These are phyloP conservation scores for Eriosoma lanigerum DNA, from an alignment of 1,140 invertebrate species.

Conservation along the genomic window DNA sequence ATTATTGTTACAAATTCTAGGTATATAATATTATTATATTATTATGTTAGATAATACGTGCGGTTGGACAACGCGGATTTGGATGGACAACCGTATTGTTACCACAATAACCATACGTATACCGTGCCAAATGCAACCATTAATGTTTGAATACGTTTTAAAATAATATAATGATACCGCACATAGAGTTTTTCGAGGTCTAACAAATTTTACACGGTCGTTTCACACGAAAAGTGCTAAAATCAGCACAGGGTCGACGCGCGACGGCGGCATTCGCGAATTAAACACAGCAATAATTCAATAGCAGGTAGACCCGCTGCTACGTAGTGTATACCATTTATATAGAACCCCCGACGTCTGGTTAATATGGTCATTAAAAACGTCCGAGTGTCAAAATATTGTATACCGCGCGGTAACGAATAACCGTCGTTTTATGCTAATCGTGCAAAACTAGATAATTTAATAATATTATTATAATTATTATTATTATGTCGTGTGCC, in stretches of 20 bases:
- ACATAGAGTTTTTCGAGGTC: neutral
- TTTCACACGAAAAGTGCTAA: constrained; percentile 43
- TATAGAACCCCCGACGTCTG: neutral
- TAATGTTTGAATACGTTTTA: neutral
- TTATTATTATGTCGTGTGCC: neutral
- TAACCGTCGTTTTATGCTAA: constrained; percentile 41
- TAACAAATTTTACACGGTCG: constrained; percentile 39
- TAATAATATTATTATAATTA: neutral
- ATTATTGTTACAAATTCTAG: too few species aligned
- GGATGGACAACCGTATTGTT: neutral
- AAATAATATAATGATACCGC: too few species aligned
- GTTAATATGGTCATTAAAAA: constrained; percentile 32
- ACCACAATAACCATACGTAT: neutral
- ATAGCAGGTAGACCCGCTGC: neutral
- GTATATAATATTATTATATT: too few species aligned
- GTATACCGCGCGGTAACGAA: neutral
- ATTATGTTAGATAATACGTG: too few species aligned
- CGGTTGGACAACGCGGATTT: neutral
- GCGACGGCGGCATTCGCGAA: too few species aligned
- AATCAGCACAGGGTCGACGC: constrained; percentile 30
- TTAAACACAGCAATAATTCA: constrained; percentile 46
- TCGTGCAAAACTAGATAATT: constrained; percentile 25
- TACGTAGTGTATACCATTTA: too few species aligned
- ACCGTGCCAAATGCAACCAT: neutral
- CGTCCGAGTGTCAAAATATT: constrained; percentile 34